Evolutionary conservation across 2,113 vertebrate genomes (phyloP), one percentile per base, ranked within the genome.

Genomic region (Istiophorus platypterus): DNA sequence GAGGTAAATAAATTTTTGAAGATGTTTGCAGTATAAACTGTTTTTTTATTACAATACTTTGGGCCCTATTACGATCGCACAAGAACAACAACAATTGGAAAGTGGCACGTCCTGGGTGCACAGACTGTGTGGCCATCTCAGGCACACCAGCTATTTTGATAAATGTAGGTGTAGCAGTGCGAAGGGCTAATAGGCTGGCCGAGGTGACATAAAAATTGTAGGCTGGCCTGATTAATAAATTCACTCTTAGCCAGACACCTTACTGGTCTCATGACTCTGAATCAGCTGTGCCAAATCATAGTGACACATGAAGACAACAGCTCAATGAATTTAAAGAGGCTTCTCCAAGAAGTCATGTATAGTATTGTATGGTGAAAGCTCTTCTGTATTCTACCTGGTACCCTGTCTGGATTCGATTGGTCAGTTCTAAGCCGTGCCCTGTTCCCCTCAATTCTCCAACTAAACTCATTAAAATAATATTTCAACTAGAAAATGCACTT

Each of bases 1-100:
- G 95, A 91, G 97, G 98, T 99, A 95, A 96, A 96, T 65, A 0
- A 5, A 5, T 27, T 49, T 52, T 65, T 59, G 3, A 39, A 54
- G n/a, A 68, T 58, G 27, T 69, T 11, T 17, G 57, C 2, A 5
- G 1, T 20, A 29, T 29, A n/a, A 1, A 24, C 4, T 7, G 3
- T 54, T 39, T 39, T 39, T 63, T 68, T 69, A 14, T 9, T 14
- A 10, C 20, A 1, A 13, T 7, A 20, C 8, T 14, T 14, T 20
- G 17, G 24, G 26, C 8, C 24, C 26, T 5, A 29, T 29, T 47
- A 47, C 47, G 27, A 27, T 14, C 0, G 1, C 4, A 11, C 29
- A 64, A 54, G 11, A 4, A 0, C 10, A 75, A 27, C 3, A 9
- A 24, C 7, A 62, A 34, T 26, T 18, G 29, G 3, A 31, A 47